A percentile compares a stretch with the other conserved stretches of the same genome.
Evolutionary conservation across 2,113 vertebrate species (phyloP).

Genomic region (Heliornis fulica): DNA sequence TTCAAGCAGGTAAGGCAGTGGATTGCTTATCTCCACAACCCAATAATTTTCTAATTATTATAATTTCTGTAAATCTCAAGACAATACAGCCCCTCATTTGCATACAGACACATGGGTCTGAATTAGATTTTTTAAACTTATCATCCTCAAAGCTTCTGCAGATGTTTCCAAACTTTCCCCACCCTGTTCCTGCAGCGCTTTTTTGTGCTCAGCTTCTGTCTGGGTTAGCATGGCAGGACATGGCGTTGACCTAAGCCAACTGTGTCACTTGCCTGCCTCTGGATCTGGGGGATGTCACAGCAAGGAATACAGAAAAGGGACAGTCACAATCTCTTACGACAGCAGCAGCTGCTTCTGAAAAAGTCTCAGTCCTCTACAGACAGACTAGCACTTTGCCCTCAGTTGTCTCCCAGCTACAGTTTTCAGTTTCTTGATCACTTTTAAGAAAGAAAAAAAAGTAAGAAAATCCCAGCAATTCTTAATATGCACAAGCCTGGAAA

Average conservation of each 20-base stretch:
- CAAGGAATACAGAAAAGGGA: not conserved
- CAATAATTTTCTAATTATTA: not conserved
- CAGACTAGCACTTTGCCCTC: not conserved
- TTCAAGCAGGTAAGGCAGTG: not conserved
- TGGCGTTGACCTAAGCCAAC: not conserved
- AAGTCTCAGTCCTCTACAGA: not conserved
- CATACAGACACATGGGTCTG: not conserved
- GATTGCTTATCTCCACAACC: not conserved
- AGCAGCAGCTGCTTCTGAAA: conserved; percentile 49
- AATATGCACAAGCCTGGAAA: not conserved
- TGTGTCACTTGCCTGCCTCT: not conserved
- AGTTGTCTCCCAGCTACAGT: not conserved
- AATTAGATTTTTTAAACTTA: not conserved
- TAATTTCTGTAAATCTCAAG: not conserved
- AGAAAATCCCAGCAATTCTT: not conserved
- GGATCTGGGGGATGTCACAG: conserved; percentile 16
- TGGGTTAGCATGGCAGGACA: not conserved
- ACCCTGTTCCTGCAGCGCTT: not conserved
- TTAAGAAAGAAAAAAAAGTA: not conserved
- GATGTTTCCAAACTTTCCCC: conserved; percentile 12
- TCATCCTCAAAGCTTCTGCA: not conserved
- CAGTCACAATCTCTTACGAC: not conserved
- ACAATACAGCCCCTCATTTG: not conserved
- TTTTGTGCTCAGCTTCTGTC: not conserved
- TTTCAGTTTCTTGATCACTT: not conserved